Evolutionary conservation across 2,797 vertebrate species (phyloP).

Genomic region (Sitta carolinensis): DNA sequence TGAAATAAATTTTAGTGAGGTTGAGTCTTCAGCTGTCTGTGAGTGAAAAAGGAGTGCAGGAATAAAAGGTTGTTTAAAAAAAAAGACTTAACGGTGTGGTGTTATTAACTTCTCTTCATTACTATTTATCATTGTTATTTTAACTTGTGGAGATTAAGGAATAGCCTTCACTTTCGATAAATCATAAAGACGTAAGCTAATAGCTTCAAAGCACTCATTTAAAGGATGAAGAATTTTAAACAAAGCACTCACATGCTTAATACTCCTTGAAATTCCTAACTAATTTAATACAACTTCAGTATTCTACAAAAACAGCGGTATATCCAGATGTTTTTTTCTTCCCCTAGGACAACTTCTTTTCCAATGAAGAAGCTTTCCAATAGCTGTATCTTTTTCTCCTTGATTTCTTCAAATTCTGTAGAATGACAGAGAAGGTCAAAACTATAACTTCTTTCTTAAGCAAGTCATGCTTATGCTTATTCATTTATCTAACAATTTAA

Average conservation of each 20-base stretch:
- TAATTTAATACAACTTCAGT: not conserved
- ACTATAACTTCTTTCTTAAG: not conserved
- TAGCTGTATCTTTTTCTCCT: not conserved
- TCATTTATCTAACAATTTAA: not conserved
- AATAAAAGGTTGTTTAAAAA: not conserved
- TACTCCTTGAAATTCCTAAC: not conserved
- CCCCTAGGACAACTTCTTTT: not conserved
- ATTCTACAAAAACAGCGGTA: not conserved
- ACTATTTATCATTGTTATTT: slow-evolving; percentile 3
- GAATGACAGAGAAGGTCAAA: not conserved
- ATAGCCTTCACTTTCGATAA: not conserved
- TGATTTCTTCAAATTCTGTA: not conserved
- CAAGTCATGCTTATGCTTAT: rapidly evolving
- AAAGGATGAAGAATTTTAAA: not conserved
- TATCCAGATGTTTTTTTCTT: not conserved
- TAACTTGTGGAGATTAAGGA: not conserved
- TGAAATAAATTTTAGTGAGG: not conserved
- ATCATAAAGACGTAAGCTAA: not conserved
- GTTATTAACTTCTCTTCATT: not conserved
- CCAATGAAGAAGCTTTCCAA: not conserved
- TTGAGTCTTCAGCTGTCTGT: not conserved
- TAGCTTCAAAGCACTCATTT: not conserved
- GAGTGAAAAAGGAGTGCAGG: not conserved
- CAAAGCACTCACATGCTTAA: not conserved
- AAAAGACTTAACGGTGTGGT: not conserved